Evolutionary conservation across 64 coral and sea anemone genomes (phyloP).

Genomic region (Dendrophyllia cribrosa): DNA sequence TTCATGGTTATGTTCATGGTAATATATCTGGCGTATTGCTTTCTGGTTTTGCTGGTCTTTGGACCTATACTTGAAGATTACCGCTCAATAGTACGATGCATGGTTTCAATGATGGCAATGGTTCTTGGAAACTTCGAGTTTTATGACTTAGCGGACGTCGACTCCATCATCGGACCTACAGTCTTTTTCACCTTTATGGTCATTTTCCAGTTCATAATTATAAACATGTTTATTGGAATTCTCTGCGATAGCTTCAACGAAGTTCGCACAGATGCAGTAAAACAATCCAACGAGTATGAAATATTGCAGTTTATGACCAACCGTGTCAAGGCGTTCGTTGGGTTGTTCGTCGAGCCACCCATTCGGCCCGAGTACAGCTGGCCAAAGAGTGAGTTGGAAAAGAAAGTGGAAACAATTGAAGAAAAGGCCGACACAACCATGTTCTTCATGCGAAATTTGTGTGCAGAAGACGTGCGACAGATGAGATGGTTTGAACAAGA

Average conservation of each 20-base stretch:
- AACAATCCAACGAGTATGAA: constrained; percentile 88
- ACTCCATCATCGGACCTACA: constrained; percentile 69
- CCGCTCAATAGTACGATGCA: constrained; percentile 75
- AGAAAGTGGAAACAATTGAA: constrained; percentile 77
- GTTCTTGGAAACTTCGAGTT: constrained; percentile 85
- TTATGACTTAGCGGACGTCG: constrained; percentile 41
- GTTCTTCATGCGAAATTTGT: constrained; percentile 86
- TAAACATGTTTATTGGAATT: constrained; percentile 95
- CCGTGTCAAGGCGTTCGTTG: constrained; percentile 68
- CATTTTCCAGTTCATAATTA: constrained; percentile 77
- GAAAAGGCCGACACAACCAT: constrained; percentile 81
- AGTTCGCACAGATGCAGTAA: constrained; percentile 72
- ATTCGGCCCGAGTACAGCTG: constrained; percentile 85
- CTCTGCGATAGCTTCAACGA: constrained; percentile 81
- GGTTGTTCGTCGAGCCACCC: constrained; percentile 69
- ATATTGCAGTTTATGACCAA: constrained; percentile 85
- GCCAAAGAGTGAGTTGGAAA: constrained; percentile 75
- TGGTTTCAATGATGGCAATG: constrained; percentile 86
- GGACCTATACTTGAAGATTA: constrained; percentile 66
- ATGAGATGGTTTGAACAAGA: constrained; percentile 78
- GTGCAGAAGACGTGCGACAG: constrained; percentile 79
- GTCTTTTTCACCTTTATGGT: constrained; percentile 87
- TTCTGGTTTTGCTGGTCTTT: constrained; percentile 63
- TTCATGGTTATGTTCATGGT: constrained; percentile 81
- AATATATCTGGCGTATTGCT: constrained; percentile 74